Conservation (phyloP, 64 coral and sea anemone species). For the Orbicella faveolata region DNA sequence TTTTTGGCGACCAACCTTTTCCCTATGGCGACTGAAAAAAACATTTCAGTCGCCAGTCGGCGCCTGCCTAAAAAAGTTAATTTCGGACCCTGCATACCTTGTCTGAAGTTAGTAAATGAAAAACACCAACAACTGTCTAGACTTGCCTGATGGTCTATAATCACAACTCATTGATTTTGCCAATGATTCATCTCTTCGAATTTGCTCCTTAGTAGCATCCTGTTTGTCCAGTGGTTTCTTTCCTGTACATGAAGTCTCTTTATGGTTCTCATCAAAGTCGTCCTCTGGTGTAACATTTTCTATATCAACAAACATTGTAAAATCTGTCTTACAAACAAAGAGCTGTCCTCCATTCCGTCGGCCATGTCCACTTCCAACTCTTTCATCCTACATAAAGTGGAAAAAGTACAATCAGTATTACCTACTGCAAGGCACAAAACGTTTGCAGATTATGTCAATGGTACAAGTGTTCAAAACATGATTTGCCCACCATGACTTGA, state of each 20-base stretch:
- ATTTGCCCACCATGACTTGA: too few relatives aligned
- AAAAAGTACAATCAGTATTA: neutral
- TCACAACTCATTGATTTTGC: neutral
- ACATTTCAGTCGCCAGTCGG: too few relatives aligned
- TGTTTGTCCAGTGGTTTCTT: neutral
- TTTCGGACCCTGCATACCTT: too few relatives aligned
- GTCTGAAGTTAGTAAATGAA: too few relatives aligned
- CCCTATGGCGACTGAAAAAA: too few relatives aligned
- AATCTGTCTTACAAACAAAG: conserved; percentile 53
- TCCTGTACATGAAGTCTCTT: neutral
- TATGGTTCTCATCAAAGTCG: conserved; percentile 38
- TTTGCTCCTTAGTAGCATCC: neutral
- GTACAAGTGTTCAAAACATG: too few relatives aligned
- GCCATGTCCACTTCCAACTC: conserved; percentile 39
- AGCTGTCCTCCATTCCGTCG: neutral
- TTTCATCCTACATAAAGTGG: conserved; percentile 44
- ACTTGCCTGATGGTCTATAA: neutral
- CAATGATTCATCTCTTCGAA: neutral
- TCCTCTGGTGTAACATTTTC: conserved; percentile 49
- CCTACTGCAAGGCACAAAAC: too few relatives aligned
- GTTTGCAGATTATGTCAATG: too few relatives aligned
- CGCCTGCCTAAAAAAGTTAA: too few relatives aligned
- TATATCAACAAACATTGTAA: conserved; percentile 47
- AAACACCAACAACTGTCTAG: neutral
- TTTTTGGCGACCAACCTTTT: too few relatives aligned